A percentile compares a stretch with the other conserved stretches of the same genome.
These are phyloP conservation scores for Eurosta solidaginis DNA, from an alignment of 1,140 invertebrate species.

Conservation along the genomic window DNA sequence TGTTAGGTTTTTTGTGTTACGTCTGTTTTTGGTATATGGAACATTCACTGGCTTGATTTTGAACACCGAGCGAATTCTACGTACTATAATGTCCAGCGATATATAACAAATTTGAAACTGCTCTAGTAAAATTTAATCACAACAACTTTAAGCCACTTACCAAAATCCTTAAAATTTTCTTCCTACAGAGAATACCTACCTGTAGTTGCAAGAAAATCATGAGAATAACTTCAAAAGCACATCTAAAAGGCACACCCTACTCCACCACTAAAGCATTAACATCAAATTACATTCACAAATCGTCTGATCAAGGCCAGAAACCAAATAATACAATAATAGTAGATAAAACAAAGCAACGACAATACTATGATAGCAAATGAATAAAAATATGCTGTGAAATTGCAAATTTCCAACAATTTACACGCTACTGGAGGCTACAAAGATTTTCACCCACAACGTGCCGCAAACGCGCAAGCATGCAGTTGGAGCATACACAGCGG, in stretches of 20 bases:
- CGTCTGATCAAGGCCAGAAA: not conserved
- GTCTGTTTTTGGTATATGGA: too few species aligned
- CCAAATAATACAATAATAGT: not conserved
- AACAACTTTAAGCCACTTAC: too few species aligned
- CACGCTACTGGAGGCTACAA: constrained; percentile 32
- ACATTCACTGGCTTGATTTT: too few species aligned
- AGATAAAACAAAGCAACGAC: not conserved
- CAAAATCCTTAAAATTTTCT: too few species aligned
- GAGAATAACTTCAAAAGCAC: not conserved
- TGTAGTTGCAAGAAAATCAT: not conserved
- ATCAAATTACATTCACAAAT: not conserved
- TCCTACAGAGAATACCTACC: too few species aligned
- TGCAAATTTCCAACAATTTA: constrained; percentile 34
- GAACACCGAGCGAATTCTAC: too few species aligned
- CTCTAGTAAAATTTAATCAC: too few species aligned
- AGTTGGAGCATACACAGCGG: too few species aligned
- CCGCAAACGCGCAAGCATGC: not conserved
- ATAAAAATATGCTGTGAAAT: constrained; percentile 31
- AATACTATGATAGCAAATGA: not conserved
- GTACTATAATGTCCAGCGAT: too few species aligned
- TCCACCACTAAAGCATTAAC: not conserved
- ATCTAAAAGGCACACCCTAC: not conserved
- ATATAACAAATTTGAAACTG: too few species aligned
- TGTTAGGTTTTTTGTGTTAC: too few species aligned
- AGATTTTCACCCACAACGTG: not conserved